Percentiles rank a stretch among this genome's conserved stretches.
These are phyloP conservation scores for Seira musarum DNA, from an alignment of 2,888 invertebrate species.

Conservation along the genomic window DNA sequence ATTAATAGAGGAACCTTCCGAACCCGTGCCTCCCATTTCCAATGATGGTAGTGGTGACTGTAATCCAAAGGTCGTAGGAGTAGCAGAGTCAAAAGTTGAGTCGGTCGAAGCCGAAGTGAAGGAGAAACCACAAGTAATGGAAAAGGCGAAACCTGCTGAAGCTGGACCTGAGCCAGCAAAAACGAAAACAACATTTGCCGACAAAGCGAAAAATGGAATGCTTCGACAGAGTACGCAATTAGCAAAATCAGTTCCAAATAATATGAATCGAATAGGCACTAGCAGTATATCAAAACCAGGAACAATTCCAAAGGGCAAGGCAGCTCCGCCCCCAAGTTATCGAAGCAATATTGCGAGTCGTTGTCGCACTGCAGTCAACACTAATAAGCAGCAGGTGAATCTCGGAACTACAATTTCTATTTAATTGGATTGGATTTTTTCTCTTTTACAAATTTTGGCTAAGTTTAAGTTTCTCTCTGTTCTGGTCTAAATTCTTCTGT, in stretches of 20 bases:
- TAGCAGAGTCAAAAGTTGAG: slow-evolving; percentile 8
- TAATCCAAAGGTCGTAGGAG: slow-evolving; percentile 14
- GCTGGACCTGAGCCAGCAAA: background rate
- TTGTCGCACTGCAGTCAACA: slow-evolving; percentile 61
- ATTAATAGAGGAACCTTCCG: slow-evolving; percentile 46
- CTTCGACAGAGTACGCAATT: slow-evolving; percentile 46
- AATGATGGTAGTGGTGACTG: slow-evolving; percentile 43
- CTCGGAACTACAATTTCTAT: background rate
- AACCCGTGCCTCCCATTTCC: slow-evolving; percentile 18
- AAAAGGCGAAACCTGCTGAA: background rate
- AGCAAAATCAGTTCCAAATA: slow-evolving; percentile 58
- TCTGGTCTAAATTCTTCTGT: background rate
- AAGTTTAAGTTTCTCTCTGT: slow-evolving; percentile 10
- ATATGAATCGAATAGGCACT: slow-evolving; percentile 57
- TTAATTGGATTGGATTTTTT: background rate
- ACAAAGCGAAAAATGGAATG: slow-evolving; percentile 63
- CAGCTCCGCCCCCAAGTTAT: slow-evolving; percentile 47
- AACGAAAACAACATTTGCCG: slow-evolving; percentile 57
- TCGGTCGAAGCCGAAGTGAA: background rate
- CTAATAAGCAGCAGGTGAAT: slow-evolving; percentile 53
- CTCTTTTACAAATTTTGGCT: slow-evolving; percentile 1
- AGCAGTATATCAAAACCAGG: slow-evolving; percentile 1
- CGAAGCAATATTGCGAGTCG: slow-evolving; percentile 65
- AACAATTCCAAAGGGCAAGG: slow-evolving; percentile 25
- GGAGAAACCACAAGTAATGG: background rate